phyloP scores from a whole-genome alignment of 2,113 vertebrate species.

The Aegithalos caudatus region DNA sequence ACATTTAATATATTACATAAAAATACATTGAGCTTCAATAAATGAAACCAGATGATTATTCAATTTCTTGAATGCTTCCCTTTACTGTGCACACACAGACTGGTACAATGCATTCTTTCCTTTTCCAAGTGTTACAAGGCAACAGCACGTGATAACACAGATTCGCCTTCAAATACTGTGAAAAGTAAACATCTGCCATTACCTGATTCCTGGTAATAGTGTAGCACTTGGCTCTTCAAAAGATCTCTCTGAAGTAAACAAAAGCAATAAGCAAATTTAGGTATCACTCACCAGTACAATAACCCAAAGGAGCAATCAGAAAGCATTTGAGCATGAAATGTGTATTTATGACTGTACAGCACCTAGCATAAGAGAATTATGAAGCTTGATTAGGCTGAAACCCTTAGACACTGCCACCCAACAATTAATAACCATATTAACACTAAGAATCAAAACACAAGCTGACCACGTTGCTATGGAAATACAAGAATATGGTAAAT shows the following conservation, averaged over 20 bases:
- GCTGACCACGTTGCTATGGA: neutral
- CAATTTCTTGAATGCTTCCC: neutral
- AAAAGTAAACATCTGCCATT: neutral
- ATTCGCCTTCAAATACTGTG: neutral
- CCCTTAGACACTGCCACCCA: neutral
- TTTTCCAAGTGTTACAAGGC: neutral
- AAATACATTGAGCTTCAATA: neutral
- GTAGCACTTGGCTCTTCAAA: neutral
- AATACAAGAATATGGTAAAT: neutral
- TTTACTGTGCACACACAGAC: neutral
- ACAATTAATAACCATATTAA: neutral
- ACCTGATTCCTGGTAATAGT: neutral
- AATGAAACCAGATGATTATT: neutral
- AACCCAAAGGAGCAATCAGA: neutral
- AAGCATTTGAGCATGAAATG: neutral
- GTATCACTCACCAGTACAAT: neutral
- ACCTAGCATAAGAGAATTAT: neutral
- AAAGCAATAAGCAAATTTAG: neutral
- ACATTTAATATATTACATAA: neutral
- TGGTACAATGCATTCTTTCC: accelerated
- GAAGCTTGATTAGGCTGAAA: neutral
- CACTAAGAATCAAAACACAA: neutral
- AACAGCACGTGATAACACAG: neutral
- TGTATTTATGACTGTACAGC: neutral
- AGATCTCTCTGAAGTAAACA: neutral